phyloP scores from a whole-genome alignment of 2,888 invertebrate species.

The Tortricodes alternella region DNA sequence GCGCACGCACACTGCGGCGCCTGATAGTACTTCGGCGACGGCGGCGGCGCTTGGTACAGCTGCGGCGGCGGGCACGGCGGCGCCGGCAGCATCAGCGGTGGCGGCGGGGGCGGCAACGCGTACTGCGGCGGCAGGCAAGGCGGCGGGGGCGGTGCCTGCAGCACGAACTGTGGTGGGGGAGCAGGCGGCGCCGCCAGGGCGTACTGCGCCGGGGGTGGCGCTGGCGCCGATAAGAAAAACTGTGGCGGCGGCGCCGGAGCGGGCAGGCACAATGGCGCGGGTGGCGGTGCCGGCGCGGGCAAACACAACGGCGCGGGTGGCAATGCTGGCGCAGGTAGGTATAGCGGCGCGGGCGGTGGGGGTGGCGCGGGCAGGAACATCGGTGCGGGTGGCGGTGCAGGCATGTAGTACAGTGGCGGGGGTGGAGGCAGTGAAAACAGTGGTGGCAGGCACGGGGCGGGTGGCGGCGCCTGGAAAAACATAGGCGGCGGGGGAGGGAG shows the following conservation, averaged over 20 bases:
- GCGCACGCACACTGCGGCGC: slow-evolving; percentile 35
- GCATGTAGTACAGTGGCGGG: slow-evolving; percentile 34
- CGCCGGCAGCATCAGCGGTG: slow-evolving; percentile 33
- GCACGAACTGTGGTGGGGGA: slow-evolving; percentile 10
- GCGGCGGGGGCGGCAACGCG: slow-evolving; percentile 14
- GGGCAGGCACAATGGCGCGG: slow-evolving; percentile 2
- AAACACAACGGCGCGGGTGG: too few relatives aligned
- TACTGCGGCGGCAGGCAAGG: slow-evolving; percentile 27
- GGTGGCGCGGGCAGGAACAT: too few relatives aligned
- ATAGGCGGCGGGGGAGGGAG: slow-evolving; percentile 42
- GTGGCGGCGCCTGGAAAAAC: slow-evolving; percentile 38
- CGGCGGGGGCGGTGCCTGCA: slow-evolving; percentile 27
- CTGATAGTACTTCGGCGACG: slow-evolving; percentile 20
- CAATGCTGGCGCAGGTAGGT: too few relatives aligned
- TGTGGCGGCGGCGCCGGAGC: slow-evolving; percentile 26
- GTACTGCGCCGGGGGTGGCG: slow-evolving; percentile 34
- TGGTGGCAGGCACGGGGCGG: slow-evolving; percentile 23
- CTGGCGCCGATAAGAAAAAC: slow-evolving; percentile 32
- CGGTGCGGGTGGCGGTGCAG: too few relatives aligned
- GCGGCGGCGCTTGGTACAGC: background rate
- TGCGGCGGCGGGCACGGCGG: slow-evolving; percentile 34
- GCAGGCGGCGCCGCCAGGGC: slow-evolving; percentile 35
- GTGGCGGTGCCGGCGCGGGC: slow-evolving; percentile 30
- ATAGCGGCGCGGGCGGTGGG: too few relatives aligned
- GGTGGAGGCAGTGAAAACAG: slow-evolving; percentile 33